These are phyloP conservation scores for Pherbina coryleti DNA, from an alignment of 2,888 invertebrate species.

Conservation along the genomic window DNA sequence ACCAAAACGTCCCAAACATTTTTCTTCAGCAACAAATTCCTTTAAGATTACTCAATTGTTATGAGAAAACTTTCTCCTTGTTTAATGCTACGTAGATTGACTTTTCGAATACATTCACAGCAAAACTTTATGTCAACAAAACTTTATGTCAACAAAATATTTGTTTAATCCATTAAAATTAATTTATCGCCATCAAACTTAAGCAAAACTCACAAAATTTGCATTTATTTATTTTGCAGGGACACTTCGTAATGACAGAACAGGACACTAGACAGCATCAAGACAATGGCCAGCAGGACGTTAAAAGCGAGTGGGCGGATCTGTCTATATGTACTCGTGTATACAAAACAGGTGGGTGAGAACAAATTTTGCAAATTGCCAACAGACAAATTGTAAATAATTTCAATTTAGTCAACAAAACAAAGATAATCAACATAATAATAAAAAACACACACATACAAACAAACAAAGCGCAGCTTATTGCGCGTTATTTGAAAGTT, in stretches of 20 bases:
- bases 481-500: background rate
- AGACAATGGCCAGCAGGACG: background rate
- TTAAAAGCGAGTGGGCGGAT: background rate
- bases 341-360: conserved; percentile 11
- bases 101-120: too few species aligned
- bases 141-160: background rate
- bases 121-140: background rate
- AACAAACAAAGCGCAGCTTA: background rate
- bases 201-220: background rate
- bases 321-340: background rate
- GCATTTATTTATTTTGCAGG: background rate
- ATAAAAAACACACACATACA: background rate
- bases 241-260: background rate
- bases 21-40: too few species aligned
- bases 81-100: too few species aligned
- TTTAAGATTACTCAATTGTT: too few species aligned
- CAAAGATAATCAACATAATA: background rate
- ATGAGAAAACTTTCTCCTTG: too few species aligned
- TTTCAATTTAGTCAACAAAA: conserved; percentile 5
- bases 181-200: background rate
- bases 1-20: too few species aligned
- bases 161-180: conserved; percentile 6
- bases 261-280: background rate
- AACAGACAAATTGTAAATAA: conserved; percentile 27
- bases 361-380: background rate